Conservation (phyloP, 2,888 invertebrate genomes). For the Gymnoscelis rufifasciata region DNA sequence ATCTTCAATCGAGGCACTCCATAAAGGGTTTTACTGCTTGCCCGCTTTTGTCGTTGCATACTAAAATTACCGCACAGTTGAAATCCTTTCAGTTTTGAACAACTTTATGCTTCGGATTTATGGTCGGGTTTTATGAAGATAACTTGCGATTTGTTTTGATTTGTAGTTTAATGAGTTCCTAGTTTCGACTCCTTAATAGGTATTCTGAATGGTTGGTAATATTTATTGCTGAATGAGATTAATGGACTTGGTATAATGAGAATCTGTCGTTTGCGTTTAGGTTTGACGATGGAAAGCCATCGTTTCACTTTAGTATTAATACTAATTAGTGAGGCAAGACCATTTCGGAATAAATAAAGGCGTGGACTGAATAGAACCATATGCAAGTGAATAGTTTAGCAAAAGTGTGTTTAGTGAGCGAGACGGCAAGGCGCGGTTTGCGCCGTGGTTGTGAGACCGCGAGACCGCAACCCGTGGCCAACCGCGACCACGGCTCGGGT, state of each 20-base stretch:
- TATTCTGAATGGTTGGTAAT: conserved; percentile 2
- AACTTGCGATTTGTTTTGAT: conserved; percentile 11
- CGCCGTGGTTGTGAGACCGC: conserved; percentile 31
- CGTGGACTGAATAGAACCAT: not conserved
- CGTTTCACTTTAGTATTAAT: too few species aligned
- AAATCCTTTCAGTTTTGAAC: conserved; percentile 18
- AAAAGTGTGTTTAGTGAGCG: conserved; percentile 41
- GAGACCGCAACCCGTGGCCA: conserved; percentile 42
- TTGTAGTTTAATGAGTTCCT: conserved; percentile 3
- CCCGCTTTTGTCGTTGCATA: conserved; percentile 28
- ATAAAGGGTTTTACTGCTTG: conserved; percentile 27
- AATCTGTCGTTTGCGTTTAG: not conserved
- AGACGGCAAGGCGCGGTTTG: conserved; percentile 27
- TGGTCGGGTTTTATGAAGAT: conserved; percentile 14
- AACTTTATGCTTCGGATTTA: conserved; percentile 18
- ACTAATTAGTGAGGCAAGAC: not conserved
- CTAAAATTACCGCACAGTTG: conserved; percentile 29
- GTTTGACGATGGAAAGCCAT: not conserved
- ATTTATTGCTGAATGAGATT: conserved; percentile 2
- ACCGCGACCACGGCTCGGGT: conserved; percentile 45
- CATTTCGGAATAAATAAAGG: not conserved
- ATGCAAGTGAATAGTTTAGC: conserved; percentile 14
- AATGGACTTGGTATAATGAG: not conserved
- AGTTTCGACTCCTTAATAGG: conserved; percentile 4
- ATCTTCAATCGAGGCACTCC: conserved; percentile 27